Conservation (phyloP, 2,113 vertebrate genomes). For the Ciconia stormi region DNA sequence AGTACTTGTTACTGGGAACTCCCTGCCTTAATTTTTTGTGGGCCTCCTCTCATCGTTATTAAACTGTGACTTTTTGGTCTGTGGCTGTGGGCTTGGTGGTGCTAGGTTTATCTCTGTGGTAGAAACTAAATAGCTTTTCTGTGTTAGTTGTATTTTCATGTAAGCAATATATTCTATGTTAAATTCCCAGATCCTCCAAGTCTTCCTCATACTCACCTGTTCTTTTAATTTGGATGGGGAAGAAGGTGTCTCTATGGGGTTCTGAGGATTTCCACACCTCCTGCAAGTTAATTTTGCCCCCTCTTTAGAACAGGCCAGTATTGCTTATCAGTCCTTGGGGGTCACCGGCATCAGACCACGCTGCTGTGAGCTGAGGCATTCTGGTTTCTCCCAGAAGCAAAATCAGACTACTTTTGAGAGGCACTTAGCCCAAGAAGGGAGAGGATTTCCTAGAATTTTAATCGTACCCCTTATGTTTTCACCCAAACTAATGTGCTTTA, state of each 20-base stretch:
- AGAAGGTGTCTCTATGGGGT: neutral
- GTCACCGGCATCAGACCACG: neutral
- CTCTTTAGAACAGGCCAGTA: neutral
- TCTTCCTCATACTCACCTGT: neutral
- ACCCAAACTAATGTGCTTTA: conserved; percentile 31
- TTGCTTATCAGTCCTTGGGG: neutral
- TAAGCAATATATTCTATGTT: neutral
- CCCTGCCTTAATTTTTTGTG: neutral
- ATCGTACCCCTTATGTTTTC: conserved; percentile 31
- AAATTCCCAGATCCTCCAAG: neutral
- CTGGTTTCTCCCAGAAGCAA: neutral
- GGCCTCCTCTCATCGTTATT: neutral
- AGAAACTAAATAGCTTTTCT: neutral
- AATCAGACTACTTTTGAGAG: neutral
- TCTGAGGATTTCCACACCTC: neutral
- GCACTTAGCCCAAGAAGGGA: neutral
- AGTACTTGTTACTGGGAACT: neutral
- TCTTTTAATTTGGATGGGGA: neutral
- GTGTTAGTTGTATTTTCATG: neutral
- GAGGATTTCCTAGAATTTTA: conserved; percentile 43
- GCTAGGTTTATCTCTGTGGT: neutral
- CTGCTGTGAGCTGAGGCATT: neutral
- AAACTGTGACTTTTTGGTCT: neutral
- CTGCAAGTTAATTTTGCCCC: neutral
- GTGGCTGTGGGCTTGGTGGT: neutral